phyloP scores from a whole-genome alignment of 2,113 vertebrate species.

The Aramus guarauna region DNA sequence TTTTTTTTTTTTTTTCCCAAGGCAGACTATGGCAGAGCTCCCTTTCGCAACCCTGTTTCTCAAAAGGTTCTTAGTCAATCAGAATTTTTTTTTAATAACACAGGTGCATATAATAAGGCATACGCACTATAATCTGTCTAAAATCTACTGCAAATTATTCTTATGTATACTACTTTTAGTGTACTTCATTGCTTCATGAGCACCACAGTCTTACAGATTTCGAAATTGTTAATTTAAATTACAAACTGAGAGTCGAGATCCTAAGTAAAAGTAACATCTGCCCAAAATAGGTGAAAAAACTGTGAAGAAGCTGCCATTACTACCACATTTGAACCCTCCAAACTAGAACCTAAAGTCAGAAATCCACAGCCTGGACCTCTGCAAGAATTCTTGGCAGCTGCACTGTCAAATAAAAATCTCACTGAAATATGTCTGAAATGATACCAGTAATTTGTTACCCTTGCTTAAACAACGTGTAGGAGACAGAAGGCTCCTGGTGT shows the following conservation, averaged over 20 bases:
- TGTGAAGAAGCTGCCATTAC: background rate
- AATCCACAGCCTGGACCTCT: background rate
- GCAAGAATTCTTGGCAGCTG: background rate
- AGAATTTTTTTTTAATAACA: background rate
- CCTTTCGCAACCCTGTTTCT: background rate
- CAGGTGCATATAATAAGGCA: background rate
- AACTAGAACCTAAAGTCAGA: background rate
- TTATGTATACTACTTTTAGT: background rate
- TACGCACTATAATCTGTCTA: background rate
- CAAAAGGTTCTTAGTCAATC: background rate
- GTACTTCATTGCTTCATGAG: background rate
- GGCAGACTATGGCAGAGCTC: background rate
- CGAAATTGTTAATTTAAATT: background rate
- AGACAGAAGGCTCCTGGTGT: background rate
- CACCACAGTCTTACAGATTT: background rate
- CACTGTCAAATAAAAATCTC: background rate
- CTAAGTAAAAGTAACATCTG: background rate
- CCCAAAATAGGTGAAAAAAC: background rate
- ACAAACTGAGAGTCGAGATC: background rate
- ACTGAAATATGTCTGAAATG: background rate
- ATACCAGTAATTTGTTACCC: slow-evolving; percentile 15
- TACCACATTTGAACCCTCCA: background rate
- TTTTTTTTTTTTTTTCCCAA: background rate
- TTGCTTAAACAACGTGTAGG: slow-evolving; percentile 25
- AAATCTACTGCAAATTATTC: background rate